phyloP scores from a whole-genome alignment of 2,113 vertebrate species.

The Anhinga anhinga region DNA sequence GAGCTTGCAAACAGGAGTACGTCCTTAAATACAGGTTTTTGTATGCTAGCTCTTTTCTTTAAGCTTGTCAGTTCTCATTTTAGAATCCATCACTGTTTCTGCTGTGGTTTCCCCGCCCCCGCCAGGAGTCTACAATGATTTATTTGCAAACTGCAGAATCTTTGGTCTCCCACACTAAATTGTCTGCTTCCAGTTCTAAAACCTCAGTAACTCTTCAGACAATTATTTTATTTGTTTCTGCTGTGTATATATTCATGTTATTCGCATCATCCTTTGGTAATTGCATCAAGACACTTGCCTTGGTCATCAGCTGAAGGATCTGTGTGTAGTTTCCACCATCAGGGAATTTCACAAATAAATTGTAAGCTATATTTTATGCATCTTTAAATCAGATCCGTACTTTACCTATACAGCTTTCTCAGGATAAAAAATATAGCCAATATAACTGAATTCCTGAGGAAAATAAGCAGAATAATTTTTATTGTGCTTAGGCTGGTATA shows the following conservation, averaged over 20 bases:
- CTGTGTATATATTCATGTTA: background rate
- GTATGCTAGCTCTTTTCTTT: background rate
- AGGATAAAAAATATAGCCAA: background rate
- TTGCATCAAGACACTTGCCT: background rate
- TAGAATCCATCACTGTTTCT: background rate
- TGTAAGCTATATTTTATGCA: background rate
- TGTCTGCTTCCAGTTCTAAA: background rate
- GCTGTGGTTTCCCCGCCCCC: background rate
- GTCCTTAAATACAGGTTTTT: background rate
- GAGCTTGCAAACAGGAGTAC: background rate
- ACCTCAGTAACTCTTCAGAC: background rate
- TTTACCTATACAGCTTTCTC: background rate
- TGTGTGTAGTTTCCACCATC: background rate
- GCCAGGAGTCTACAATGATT: background rate
- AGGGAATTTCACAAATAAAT: background rate
- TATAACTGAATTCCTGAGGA: background rate
- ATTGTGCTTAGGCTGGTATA: background rate
- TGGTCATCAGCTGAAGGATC: background rate
- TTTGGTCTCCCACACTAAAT: background rate
- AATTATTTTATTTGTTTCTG: constrained; percentile 22
- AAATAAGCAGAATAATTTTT: background rate
- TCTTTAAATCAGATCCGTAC: background rate
- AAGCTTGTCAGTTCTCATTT: background rate
- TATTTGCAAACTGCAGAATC: background rate
- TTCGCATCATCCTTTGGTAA: background rate